Conservation (phyloP, 2,113 vertebrate genomes). For the Cyanoramphus novaezelandiae region DNA sequence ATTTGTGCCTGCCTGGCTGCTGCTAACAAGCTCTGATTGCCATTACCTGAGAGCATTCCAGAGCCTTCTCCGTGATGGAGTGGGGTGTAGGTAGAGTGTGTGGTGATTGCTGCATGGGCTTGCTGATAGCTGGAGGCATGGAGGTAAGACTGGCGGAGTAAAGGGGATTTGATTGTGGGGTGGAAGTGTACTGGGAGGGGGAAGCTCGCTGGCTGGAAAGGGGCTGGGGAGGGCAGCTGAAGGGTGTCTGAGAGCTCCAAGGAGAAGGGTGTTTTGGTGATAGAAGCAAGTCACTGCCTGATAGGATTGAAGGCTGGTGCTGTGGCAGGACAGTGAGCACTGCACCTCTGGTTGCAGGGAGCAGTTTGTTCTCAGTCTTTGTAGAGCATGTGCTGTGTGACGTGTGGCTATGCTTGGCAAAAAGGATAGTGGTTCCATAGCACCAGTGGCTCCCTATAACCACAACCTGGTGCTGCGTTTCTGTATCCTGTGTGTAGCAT, state of each 20-base stretch:
- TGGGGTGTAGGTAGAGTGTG: fast-evolving
- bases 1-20: background rate
- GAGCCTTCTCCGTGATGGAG: fast-evolving
- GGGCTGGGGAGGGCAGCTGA: background rate
- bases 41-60: background rate
- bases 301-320: background rate
- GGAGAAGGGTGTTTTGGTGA: too few relatives aligned
- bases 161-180: fast-evolving
- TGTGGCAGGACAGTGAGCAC: background rate
- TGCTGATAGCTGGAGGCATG: background rate
- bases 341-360: background rate
- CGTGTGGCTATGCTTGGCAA: background rate
- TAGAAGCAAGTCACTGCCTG: background rate
- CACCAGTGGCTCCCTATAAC: background rate
- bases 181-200: background rate
- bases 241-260: background rate
- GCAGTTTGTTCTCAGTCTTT: background rate
- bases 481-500: background rate
- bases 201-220: background rate
- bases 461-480: background rate
- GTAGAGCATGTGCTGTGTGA: background rate
- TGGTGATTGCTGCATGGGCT: fast-evolving
- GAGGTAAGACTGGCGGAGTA: background rate
- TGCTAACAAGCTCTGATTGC: background rate
- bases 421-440: background rate